Percentiles rank a stretch among this genome's conserved stretches.
phyloP scores from a whole-genome alignment of 2,888 invertebrate genomes.

The Gastrophysa polygoni region DNA sequence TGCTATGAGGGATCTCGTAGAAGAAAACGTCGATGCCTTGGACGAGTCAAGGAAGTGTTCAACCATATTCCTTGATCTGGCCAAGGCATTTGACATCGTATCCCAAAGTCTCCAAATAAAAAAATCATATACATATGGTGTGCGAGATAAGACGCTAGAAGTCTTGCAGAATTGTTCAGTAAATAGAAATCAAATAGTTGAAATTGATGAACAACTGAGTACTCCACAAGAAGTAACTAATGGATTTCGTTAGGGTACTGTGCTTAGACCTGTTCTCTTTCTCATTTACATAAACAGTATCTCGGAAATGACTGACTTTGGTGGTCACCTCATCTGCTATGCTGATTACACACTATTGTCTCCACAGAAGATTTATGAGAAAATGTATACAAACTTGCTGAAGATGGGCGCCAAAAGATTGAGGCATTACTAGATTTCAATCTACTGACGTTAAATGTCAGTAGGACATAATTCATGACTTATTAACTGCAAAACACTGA shows the following conservation, averaged over 20 bases:
- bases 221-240: slow-evolving; percentile 2
- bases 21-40: slow-evolving; percentile 14
- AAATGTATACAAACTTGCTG: not conserved
- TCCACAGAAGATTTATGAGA: slow-evolving; percentile 7
- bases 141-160: no score
- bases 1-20: slow-evolving; percentile 9
- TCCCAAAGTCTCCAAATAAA: slow-evolving; percentile 7
- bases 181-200: not conserved
- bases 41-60: slow-evolving; percentile 10
- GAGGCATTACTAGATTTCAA: not conserved
- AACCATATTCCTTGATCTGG: no score
- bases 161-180: no score
- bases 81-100: slow-evolving; percentile 9
- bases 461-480: slow-evolving; percentile 5
- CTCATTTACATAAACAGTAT: slow-evolving; percentile 15
- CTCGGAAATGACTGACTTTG: no score
- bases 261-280: slow-evolving; percentile 3
- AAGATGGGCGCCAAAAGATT: not conserved
- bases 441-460: slow-evolving; percentile 2
- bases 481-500: not conserved
- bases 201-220: not conserved
- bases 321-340: no score
- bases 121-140: slow-evolving; percentile 6
- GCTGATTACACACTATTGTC: slow-evolving; percentile 16
- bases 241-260: slow-evolving; percentile 9